Evolutionary conservation across 2,113 vertebrate genomes (phyloP), one percentile per base, ranked within the genome.

Genomic region (Shinisaurus crocodilurus): DNA sequence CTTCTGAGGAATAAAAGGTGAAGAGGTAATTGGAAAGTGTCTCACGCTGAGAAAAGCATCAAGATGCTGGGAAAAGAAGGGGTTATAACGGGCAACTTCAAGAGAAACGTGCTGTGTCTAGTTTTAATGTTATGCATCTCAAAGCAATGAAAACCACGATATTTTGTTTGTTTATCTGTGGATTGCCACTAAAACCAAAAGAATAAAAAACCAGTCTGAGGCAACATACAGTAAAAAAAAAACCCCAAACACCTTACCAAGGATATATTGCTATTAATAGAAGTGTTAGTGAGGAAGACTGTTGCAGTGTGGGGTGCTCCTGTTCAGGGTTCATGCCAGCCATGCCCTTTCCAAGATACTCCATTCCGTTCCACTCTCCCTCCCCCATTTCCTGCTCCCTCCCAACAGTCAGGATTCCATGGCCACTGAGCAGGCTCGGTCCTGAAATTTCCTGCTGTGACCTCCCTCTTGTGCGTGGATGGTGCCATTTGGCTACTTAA

Each of bases 21-120:
- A 94, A 94, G 91, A 95, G 93, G 95, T 94, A 95, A 96, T 91
- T 95, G 94, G 85, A 82, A 95, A 93, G 93, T 92, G 92, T 94
- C 91, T 72, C 82, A 2, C 75, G 89, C 90, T 84, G 77, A 88
- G 87, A 94, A 93, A 80, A 91, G 87, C 23, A 82, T 0, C 0
- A 50, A 32, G 76, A 2, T 40, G 0, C 82, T 34, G 2, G 90
- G 91, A 94, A 83, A 90, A 45, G 90, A 0, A 87, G 87, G 86
- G 92, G 89, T 57, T 94, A 86, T 34, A 25, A 1, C 88, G 85
- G 75, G 82, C 69, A 91, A 90, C 37, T 88, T 94, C 60, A 91
- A 27, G 82, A 63, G 69, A 74, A 88, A 89, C 63, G 80, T 40
- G 74, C 57, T 34, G 57, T 6, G 40, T 43, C 76, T 69, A 23